Base-by-base conservation (phyloP, 2,113 vertebrate species). In the Mugil cephalus region DNA sequence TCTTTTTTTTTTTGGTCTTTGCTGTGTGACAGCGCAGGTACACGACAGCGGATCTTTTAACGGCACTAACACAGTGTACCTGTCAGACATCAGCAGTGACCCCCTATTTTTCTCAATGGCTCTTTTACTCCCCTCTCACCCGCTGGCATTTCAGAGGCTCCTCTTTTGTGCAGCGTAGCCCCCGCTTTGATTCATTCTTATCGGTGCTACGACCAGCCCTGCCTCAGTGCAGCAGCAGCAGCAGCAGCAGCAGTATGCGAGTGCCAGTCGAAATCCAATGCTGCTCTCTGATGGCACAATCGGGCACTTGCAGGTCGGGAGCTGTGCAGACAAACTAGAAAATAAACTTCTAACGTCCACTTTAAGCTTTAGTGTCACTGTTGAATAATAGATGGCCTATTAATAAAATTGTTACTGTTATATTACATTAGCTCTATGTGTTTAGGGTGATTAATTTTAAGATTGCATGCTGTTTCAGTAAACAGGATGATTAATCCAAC, bases 111-210 rank as follows among this genome's bases (percentile, higher is more conserved):
- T 54, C 77, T 53, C 59, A 12, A 4, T 60, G 80, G 70, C 66
- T 80, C 73, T 79, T 30, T 74, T 50, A 51, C 59, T 86, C 79
- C 75, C 83, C 80, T 79, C 52, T 87, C 84, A 81, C 77, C 86
- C 34, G 40, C 64, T 87, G 86, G 86, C 89, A 88, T 91, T 89
- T 88, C 61, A 55, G 64, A 84, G 64, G 71, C 46, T 69, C 50
- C 61, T 75, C 53, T 81, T 71, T 74, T 85, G 76, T 85, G 73
- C 73, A 40, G 17, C n/a, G 1, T 15, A 74, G 69, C 72, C 60
- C 69, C 56, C 61, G 36, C 86, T 87, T 83, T 38, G 35, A 80
- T 70, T 85, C 76, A 48, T 64, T 82, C 79, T 55, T 78, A 70
- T 72, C 62, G 17, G 38, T 52, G 34, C 69, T 38, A 19, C 61